phyloP scores from a whole-genome alignment of 35 echinoderm and acorn worm genomes.

The Anneissia japonica region DNA sequence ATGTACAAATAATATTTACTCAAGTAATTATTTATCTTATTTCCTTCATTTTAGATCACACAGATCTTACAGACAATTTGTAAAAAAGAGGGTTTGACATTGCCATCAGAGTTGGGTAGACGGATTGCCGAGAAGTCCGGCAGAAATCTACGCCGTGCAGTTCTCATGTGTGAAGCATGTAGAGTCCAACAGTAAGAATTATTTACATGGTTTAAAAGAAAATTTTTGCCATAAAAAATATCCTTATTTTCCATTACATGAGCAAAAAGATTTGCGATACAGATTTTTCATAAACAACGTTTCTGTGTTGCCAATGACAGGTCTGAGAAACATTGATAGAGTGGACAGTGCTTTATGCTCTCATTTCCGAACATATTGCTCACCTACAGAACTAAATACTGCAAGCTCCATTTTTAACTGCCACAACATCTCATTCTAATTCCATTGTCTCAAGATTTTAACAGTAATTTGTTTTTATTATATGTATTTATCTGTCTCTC shows the following conservation, averaged over 20 bases:
- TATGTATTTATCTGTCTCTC: conserved; percentile 6
- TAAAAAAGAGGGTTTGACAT: conserved; percentile 83
- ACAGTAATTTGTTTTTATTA: background rate
- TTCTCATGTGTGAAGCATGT: conserved; percentile 90
- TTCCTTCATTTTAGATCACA: conserved; percentile 63
- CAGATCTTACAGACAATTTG: conserved; percentile 85
- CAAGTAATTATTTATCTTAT: no score
- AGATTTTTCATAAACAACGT: no score
- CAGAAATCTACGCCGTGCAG: conserved; percentile 71
- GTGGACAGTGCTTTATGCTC: no score
- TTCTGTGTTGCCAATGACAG: background rate
- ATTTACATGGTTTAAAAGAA: no score
- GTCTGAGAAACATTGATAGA: no score
- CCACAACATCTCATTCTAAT: background rate
- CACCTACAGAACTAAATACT: background rate
- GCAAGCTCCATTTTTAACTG: background rate
- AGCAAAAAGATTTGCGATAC: no score
- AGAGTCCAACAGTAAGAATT: conserved; percentile 99
- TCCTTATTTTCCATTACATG: background rate
- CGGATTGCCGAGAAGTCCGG: conserved; percentile 85
- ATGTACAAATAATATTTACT: no score
- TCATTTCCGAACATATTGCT: background rate
- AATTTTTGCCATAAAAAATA: conserved; percentile 13
- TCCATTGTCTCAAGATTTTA: background rate
- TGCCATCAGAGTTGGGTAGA: conserved; percentile 61